A percentile compares a stretch with the other conserved stretches of the same genome.
phyloP scores from a whole-genome alignment of 2,113 vertebrate species.

The Saimiri boliviensis region DNA sequence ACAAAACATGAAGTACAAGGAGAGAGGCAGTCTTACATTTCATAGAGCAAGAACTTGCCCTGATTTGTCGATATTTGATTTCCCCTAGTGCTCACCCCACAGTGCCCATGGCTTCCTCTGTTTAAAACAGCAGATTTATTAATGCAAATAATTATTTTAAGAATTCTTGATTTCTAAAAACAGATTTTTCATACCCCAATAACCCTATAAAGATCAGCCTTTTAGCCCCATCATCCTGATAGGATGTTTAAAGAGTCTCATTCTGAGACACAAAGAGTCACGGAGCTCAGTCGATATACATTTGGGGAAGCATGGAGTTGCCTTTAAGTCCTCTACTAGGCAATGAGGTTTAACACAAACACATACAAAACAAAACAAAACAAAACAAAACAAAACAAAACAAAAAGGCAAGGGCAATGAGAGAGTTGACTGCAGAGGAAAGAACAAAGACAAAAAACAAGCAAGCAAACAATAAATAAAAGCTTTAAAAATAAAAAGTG shows the following conservation, averaged over 20 bases:
- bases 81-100: neutral
- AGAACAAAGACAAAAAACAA: neutral
- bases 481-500: neutral
- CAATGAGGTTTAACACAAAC: neutral
- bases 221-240: neutral
- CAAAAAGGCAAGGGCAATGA: neutral
- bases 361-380: neutral
- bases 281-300: neutral
- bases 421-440: neutral
- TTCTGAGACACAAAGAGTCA: neutral
- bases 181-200: neutral
- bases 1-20: neutral
- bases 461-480: neutral
- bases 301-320: accelerated
- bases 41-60: neutral
- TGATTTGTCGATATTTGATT: neutral
- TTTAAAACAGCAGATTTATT: neutral
- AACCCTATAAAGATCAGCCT: neutral
- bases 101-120: neutral
- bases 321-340: too few species aligned
- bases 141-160: neutral
- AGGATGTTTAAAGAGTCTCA: neutral
- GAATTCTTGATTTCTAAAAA: neutral
- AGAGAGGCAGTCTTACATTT: neutral
- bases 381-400: neutral